Evolutionary conservation across 2,888 invertebrate genomes (phyloP).

Genomic region (Thyatira batis): DNA sequence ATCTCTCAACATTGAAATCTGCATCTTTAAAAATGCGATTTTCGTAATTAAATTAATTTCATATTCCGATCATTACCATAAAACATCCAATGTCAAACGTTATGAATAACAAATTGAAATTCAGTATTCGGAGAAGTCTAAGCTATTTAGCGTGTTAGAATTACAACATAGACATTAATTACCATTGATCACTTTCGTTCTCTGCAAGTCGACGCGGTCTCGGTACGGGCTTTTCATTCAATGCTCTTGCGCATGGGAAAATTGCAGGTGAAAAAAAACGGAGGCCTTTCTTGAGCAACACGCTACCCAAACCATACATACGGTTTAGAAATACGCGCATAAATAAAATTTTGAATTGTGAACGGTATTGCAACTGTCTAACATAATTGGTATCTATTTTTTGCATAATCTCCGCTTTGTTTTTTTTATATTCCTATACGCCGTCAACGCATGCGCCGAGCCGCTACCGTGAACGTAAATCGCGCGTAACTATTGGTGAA

Average conservation of each 20-base stretch:
- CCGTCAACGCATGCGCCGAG: constrained; percentile 18
- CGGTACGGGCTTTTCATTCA: constrained; percentile 22
- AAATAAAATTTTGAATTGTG: constrained; percentile 29
- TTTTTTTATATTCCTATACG: constrained; percentile 26
- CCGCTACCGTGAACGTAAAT: constrained; percentile 37
- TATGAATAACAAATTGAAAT: constrained; percentile 22
- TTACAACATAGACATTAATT: constrained; percentile 7
- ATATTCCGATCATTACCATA: constrained; percentile 30
- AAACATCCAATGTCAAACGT: constrained; percentile 29
- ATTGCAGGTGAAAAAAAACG: constrained; percentile 29
- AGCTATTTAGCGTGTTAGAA: constrained; percentile 6
- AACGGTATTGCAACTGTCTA: constrained; percentile 34
- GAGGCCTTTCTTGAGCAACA: constrained; percentile 37
- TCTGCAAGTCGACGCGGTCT: constrained; percentile 27
- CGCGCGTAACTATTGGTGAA: constrained; percentile 49
- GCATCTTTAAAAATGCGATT: constrained; percentile 1
- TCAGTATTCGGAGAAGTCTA: too few species aligned
- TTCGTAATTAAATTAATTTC: constrained; percentile 19
- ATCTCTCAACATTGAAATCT: neutral
- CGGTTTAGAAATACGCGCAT: constrained; percentile 37
- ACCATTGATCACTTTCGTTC: constrained; percentile 50
- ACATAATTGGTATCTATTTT: constrained; percentile 40
- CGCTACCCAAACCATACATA: constrained; percentile 17
- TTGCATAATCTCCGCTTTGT: constrained; percentile 52
- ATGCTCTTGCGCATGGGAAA: constrained; percentile 47